phyloP scores from a whole-genome alignment of 2,797 vertebrate species.

The Mycteria americana region DNA sequence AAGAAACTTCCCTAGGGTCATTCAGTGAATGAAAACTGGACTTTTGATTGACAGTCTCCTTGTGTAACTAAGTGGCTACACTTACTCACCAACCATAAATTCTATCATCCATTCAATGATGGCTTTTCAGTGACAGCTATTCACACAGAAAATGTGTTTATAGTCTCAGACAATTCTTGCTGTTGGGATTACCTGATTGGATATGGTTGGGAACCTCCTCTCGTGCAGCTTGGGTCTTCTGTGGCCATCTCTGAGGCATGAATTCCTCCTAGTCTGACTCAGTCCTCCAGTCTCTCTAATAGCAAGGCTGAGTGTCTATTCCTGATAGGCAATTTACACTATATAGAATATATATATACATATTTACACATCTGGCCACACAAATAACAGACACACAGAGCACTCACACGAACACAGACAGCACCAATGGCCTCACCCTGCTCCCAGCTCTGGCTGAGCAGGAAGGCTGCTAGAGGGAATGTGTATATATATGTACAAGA shows the following conservation, averaged over 20 bases:
- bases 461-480: background rate
- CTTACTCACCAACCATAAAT: background rate
- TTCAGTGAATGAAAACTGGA: background rate
- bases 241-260: background rate
- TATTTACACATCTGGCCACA: background rate
- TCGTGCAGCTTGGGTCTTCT: background rate
- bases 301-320: rapidly evolving
- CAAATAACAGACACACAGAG: background rate
- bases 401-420: background rate
- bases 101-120: background rate
- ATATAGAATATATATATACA: background rate
- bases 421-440: background rate
- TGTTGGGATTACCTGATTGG: background rate
- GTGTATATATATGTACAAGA: background rate
- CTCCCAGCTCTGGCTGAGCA: background rate
- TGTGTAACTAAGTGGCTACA: background rate
- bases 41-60: background rate
- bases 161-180: background rate
- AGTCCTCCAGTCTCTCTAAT: background rate
- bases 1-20: background rate
- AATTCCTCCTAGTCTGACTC: background rate
- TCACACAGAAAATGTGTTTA: background rate
- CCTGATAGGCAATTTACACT: background rate
- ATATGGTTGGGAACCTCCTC: background rate
- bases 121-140: background rate